phyloP scores from a whole-genome alignment of 1,140 invertebrate species.

The Heterodera schachtii region DNA sequence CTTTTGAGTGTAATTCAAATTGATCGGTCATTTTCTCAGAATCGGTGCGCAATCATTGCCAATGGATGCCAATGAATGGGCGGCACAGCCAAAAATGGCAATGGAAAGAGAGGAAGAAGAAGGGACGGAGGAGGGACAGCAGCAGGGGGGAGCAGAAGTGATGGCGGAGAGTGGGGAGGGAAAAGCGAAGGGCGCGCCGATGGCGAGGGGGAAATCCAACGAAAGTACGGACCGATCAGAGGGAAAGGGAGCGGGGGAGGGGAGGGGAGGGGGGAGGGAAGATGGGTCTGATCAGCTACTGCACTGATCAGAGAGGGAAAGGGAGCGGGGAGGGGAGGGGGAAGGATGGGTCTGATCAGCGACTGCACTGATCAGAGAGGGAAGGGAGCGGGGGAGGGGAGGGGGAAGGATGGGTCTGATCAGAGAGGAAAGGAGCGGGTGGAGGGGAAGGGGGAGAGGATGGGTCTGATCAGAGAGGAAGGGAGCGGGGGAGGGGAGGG shows the following conservation, averaged over 20 bases:
- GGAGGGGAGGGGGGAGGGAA: too few relatives aligned
- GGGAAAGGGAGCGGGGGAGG: too few relatives aligned
- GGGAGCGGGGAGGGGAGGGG: too few relatives aligned
- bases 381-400: neutral
- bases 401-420: neutral
- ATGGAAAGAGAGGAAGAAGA: slow-evolving; percentile 7
- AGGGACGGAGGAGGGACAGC: neutral
- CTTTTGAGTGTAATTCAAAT: neutral
- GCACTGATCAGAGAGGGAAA: too few relatives aligned
- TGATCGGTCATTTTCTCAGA: neutral
- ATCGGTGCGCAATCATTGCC: neutral
- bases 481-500: too few relatives aligned
- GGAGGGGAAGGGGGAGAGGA: too few relatives aligned
- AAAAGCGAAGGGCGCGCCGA: neutral
- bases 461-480: too few relatives aligned
- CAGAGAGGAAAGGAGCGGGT: too few relatives aligned
- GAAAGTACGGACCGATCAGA: neutral
- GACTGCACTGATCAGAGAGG: too few relatives aligned
- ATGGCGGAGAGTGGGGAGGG: neutral
- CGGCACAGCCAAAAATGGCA: slow-evolving; percentile 3
- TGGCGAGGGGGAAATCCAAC: neutral
- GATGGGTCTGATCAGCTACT: too few relatives aligned
- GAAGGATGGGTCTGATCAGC: too few relatives aligned
- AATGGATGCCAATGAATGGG: neutral
- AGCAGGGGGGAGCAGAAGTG: neutral